phyloP scores from a whole-genome alignment of 2,888 invertebrate genomes.

The Augiades crinisus region DNA sequence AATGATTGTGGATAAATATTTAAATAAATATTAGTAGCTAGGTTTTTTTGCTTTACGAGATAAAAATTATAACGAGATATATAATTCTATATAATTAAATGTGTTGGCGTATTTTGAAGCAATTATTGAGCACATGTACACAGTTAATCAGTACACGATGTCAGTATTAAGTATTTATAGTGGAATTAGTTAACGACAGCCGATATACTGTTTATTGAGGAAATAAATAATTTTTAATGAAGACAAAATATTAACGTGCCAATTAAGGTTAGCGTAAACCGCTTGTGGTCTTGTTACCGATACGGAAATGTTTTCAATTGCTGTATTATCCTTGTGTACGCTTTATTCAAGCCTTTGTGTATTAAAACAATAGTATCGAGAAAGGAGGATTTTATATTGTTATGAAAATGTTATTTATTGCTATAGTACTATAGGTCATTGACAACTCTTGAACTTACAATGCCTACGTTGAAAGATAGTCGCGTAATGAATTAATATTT shows the following conservation, averaged over 20 bases:
- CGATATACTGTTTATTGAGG: slow-evolving; percentile 8
- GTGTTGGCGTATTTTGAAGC: neutral
- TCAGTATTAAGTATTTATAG: slow-evolving; percentile 3
- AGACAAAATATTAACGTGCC: slow-evolving; percentile 9
- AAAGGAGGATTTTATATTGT: too few species aligned
- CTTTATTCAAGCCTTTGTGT: slow-evolving; percentile 25
- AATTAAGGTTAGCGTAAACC: neutral
- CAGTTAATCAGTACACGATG: neutral
- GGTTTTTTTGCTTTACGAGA: neutral
- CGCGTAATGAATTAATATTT: too few species aligned
- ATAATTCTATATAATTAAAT: neutral
- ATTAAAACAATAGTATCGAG: neutral
- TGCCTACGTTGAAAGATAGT: too few species aligned
- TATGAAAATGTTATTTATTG: too few species aligned
- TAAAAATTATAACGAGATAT: neutral
- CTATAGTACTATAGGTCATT: too few species aligned
- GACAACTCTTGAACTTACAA: too few species aligned
- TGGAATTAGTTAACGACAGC: slow-evolving; percentile 7
- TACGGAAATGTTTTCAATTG: slow-evolving; percentile 39
- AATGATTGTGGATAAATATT: too few species aligned
- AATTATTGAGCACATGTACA: neutral
- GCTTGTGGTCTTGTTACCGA: slow-evolving; percentile 12
- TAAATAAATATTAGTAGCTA: too few species aligned
- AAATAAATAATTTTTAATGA: slow-evolving; percentile 15
- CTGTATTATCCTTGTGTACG: slow-evolving; percentile 41